phyloP scores from a whole-genome alignment of 2,888 invertebrate genomes.

The Neuroscelio doddi region DNA sequence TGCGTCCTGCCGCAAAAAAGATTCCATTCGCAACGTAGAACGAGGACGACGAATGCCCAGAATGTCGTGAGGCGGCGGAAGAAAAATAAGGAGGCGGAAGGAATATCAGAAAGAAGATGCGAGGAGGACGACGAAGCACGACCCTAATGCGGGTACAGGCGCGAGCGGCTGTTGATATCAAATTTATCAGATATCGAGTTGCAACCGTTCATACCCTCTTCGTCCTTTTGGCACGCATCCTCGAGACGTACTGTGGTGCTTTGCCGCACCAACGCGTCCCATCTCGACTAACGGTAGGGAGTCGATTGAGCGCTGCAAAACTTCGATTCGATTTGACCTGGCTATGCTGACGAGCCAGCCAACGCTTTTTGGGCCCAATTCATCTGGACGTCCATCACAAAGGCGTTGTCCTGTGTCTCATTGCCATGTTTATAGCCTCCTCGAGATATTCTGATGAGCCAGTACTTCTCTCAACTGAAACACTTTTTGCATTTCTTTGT shows the following conservation, averaged over 20 bases:
- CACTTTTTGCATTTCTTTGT: neutral
- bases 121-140: constrained; percentile 36
- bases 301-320: constrained; percentile 28
- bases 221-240: constrained; percentile 57
- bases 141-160: constrained; percentile 57
- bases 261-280: constrained; percentile 62
- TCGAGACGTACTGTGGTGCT: constrained; percentile 49
- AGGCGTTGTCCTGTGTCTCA: constrained; percentile 44
- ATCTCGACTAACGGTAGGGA: constrained; percentile 35
- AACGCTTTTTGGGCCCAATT: constrained; percentile 47
- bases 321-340: constrained; percentile 48
- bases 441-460: neutral
- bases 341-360: constrained; percentile 34
- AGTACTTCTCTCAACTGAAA: neutral
- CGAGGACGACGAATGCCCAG: constrained; percentile 45
- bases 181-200: constrained; percentile 69
- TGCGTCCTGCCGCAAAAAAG: constrained; percentile 25
- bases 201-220: constrained; percentile 57
- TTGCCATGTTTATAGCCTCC: constrained; percentile 19
- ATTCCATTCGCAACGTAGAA: constrained; percentile 44
- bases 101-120: constrained; percentile 33
- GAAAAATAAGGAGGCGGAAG: constrained; percentile 38
- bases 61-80: constrained; percentile 19
- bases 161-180: constrained; percentile 65
- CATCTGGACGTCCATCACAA: constrained; percentile 46